Conservation (phyloP, 2,113 vertebrate species). For the Sus scrofa region T2T-Sscrofa CM000812.6:224933501-224934000, state of each 20-base stretch:
- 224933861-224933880: background rate
- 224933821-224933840: background rate
- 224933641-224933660: background rate
- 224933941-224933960: no score
- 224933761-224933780: background rate
- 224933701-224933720: background rate
- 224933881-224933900: accelerated
- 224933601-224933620: background rate
- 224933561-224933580: background rate
- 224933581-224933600: background rate
- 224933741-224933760: background rate
- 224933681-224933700: background rate
- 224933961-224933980: background rate
- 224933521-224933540: background rate
- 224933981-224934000: background rate
- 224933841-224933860: background rate
- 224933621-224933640: background rate
- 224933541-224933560: background rate
- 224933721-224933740: background rate
- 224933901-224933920: accelerated
- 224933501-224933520: background rate
- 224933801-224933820: background rate
- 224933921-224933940: background rate
- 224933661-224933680: background rate
- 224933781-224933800: background rate